These are phyloP conservation scores for Vanessa cardui DNA, from an alignment of 2,888 invertebrate genomes.

Conservation along the genomic window DNA sequence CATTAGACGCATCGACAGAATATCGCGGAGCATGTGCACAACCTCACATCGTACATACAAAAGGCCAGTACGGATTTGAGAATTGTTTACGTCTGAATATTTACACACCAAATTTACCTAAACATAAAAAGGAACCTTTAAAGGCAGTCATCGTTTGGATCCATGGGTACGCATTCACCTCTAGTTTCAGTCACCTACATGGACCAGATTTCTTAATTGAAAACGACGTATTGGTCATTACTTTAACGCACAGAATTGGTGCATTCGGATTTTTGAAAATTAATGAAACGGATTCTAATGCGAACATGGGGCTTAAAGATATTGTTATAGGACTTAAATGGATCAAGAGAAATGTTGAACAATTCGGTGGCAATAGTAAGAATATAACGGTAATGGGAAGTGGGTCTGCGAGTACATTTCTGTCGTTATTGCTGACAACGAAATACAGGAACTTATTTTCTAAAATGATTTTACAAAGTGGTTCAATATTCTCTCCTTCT, in stretches of 20 bases:
- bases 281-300: constrained; percentile 59
- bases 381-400: constrained; percentile 69
- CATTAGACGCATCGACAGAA: constrained; percentile 82
- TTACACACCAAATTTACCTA: constrained; percentile 80
- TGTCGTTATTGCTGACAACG: constrained; percentile 64
- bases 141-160: constrained; percentile 71
- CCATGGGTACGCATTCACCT: constrained; percentile 72
- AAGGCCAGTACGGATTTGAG: constrained; percentile 73
- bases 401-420: constrained; percentile 67
- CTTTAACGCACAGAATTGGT: constrained; percentile 68
- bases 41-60: constrained; percentile 71
- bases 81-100: constrained; percentile 88
- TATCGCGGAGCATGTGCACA: constrained; percentile 84
- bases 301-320: constrained; percentile 77
- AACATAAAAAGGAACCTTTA: constrained; percentile 38
- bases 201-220: constrained; percentile 74
- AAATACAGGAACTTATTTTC: constrained; percentile 64
- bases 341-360: constrained; percentile 63
- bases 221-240: constrained; percentile 65
- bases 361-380: constrained; percentile 67
- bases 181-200: constrained; percentile 72
- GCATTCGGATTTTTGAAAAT: constrained; percentile 71
- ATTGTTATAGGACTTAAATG: constrained; percentile 72
- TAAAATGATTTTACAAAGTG: constrained; percentile 74
- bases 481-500: constrained; percentile 66